A percentile compares a stretch with the other conserved stretches of the same genome.
These are phyloP conservation scores for Toxostoma redivivum DNA, from an alignment of 2,113 vertebrate species.

Conservation along the genomic window DNA sequence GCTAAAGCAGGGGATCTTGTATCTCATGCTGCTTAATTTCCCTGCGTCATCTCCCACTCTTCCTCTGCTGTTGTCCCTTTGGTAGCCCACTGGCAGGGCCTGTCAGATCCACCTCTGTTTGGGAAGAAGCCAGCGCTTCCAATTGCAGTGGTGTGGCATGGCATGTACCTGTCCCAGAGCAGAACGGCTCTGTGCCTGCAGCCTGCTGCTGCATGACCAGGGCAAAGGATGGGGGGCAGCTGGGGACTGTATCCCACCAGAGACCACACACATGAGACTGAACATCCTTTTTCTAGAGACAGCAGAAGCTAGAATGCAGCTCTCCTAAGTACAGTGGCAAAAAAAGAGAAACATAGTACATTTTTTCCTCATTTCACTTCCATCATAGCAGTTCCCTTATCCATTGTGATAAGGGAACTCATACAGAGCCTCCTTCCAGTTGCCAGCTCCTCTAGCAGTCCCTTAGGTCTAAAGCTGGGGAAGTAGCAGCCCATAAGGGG, in stretches of 20 bases:
- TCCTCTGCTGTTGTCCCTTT: background rate
- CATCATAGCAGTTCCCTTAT: accelerated
- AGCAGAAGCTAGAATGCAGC: background rate
- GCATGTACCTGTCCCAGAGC: background rate
- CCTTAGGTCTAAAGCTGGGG: background rate
- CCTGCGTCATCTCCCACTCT: background rate
- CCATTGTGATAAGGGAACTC: background rate
- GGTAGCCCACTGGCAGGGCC: background rate
- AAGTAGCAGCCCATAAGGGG: background rate
- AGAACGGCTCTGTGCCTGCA: accelerated
- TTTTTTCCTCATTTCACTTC: background rate
- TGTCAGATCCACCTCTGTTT: background rate
- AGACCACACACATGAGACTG: background rate
- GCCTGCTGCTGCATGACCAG: background rate
- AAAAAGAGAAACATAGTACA: background rate
- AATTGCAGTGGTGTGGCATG: accelerated
- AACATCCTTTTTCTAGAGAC: background rate
- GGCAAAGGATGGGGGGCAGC: background rate
- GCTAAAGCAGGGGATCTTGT: background rate
- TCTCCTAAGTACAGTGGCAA: background rate
- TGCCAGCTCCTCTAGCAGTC: background rate
- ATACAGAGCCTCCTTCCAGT: background rate
- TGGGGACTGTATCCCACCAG: background rate
- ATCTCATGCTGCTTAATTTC: background rate
- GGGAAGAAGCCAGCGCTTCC: background rate